Conservation (phyloP, 2,113 vertebrate genomes). For the mouse (Mus musculus) region DNA sequence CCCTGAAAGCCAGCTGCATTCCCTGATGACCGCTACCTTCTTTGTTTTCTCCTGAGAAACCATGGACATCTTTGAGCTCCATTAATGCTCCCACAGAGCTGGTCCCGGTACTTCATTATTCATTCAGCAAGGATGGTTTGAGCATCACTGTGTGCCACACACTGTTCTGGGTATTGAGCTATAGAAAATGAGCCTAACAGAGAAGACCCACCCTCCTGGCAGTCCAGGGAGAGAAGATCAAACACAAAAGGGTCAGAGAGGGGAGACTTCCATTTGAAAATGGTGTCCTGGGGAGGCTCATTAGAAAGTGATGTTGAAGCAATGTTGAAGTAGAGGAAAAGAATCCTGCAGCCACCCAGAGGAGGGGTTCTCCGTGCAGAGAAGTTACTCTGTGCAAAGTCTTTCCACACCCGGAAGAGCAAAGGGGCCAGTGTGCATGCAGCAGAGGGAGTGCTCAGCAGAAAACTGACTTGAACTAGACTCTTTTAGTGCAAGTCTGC, state of each 20-base stretch:
- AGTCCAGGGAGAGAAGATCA: not conserved
- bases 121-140: not conserved
- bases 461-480: not conserved
- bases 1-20: not conserved
- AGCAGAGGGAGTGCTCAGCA: not conserved
- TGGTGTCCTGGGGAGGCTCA: not conserved
- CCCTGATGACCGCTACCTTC: too few species aligned
- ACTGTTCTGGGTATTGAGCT: not conserved
- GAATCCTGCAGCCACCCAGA: not conserved
- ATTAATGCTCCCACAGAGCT: not conserved
- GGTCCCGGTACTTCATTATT: not conserved
- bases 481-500: not conserved
- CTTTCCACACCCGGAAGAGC: not conserved
- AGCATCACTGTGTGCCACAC: not conserved
- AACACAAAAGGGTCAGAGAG: not conserved
- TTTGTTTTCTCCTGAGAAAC: constrained; percentile 28
- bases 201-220: not conserved
- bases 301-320: not conserved
- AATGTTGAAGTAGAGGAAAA: not conserved
- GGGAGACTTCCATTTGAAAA: not conserved
- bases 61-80: not conserved
- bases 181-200: not conserved
- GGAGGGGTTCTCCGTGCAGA: not conserved
- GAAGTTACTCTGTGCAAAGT: not conserved
- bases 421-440: not conserved